Evolutionary conservation across 37 sponge, comb jelly and placozoan species (phyloP).

Genomic region (Amphimedon queenslandica): DNA sequence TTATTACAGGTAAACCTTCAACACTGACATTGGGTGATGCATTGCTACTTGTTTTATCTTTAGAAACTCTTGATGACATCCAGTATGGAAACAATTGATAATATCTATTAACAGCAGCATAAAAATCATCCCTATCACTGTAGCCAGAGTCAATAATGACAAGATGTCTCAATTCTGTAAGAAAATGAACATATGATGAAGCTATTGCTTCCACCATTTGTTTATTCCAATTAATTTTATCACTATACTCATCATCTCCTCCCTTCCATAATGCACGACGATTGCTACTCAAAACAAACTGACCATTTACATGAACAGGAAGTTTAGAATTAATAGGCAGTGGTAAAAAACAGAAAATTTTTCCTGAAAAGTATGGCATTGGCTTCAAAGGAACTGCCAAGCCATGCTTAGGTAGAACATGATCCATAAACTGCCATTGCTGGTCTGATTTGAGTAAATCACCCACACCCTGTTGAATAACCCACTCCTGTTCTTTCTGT

Average conservation of each 20-base stretch:
- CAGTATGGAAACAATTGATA: slow-evolving; percentile 37
- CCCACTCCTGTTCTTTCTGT: slow-evolving; percentile 17
- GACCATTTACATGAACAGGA: slow-evolving; percentile 77
- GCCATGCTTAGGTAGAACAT: slow-evolving; percentile 51
- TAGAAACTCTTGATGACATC: neutral
- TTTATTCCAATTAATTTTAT: slow-evolving; percentile 54
- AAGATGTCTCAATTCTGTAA: neutral
- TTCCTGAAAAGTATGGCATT: slow-evolving; percentile 1
- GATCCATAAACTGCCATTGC: slow-evolving; percentile 23
- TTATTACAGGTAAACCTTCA: too few relatives aligned
- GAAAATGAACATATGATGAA: slow-evolving; percentile 61
- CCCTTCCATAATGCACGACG: slow-evolving; percentile 55
- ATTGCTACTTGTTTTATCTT: neutral
- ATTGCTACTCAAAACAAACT: slow-evolving; percentile 57
- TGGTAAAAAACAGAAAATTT: slow-evolving; percentile 71
- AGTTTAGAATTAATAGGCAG: slow-evolving; percentile 40
- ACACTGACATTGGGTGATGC: too few relatives aligned
- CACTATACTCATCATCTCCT: slow-evolving; percentile 10
- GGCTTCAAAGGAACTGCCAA: slow-evolving; percentile 32
- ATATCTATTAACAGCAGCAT: slow-evolving; percentile 5
- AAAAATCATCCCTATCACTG: neutral
- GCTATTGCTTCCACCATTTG: slow-evolving; percentile 44
- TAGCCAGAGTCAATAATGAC: neutral
- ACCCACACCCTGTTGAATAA: slow-evolving; percentile 62
- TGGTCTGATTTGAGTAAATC: slow-evolving; percentile 18